Conservation (phyloP, 2,888 invertebrate genomes). For the Fragum sueziense region DNA sequence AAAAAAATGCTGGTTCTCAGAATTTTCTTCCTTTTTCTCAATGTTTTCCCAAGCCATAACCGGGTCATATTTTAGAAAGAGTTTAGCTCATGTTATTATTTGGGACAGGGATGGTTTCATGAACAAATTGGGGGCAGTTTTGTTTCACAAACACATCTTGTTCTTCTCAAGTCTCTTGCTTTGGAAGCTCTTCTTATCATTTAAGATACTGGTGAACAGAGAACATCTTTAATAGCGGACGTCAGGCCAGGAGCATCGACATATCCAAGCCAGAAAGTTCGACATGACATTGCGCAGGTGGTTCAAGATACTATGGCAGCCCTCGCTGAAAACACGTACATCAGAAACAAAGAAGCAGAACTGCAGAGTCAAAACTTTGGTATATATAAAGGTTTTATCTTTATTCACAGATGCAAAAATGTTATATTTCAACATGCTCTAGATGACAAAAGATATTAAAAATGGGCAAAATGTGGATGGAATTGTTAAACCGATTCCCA, state of each 20-base stretch:
- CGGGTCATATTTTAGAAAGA: not conserved
- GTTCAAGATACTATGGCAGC: constrained; percentile 22
- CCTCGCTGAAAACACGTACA: constrained; percentile 36
- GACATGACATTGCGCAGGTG: constrained; percentile 10
- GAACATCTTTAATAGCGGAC: no score
- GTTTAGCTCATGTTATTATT: not conserved
- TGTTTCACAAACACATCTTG: no score
- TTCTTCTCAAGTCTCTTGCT: no score
- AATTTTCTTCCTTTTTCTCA: not conserved
- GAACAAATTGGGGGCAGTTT: not conserved
- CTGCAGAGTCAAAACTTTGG: not conserved
- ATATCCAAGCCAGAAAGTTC: not conserved
- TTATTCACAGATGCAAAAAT: no score
- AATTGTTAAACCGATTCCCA: no score
- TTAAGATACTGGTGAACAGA: no score
- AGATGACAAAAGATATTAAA: not conserved
- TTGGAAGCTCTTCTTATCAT: no score
- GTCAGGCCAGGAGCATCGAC: not conserved
- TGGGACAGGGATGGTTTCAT: not conserved
- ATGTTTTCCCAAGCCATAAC: not conserved
- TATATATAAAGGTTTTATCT: no score
- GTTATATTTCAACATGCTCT: not conserved
- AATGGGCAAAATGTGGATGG: not conserved
- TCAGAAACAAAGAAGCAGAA: constrained; percentile 21
- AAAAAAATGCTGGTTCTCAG: not conserved